Evolutionary conservation across 2,113 vertebrate genomes (phyloP).

Genomic region (Proterorhinus semilunaris): DNA sequence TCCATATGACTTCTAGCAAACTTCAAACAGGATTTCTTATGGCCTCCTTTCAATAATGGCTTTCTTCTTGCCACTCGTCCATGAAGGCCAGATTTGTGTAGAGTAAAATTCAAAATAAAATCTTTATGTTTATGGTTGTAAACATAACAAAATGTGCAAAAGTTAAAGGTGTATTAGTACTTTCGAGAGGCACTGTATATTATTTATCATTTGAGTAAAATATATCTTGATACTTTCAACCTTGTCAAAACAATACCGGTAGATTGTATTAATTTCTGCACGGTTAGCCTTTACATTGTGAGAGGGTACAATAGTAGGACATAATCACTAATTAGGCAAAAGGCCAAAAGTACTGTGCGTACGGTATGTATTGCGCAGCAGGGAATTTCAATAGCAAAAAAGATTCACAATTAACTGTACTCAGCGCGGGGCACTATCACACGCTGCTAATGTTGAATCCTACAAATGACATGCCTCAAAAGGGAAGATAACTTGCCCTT

Average conservation of each 20-base stretch:
- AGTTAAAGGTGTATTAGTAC: too few species aligned
- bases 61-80: too few species aligned
- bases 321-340: constrained; percentile 9
- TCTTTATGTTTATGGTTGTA: too few species aligned
- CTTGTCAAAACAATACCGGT: neutral
- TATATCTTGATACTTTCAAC: neutral
- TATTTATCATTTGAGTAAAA: neutral
- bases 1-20: too few species aligned
- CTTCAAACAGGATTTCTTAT: too few species aligned
- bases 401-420: constrained; percentile 11
- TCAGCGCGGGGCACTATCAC: constrained; percentile 19
- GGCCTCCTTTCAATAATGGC: too few species aligned
- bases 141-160: too few species aligned
- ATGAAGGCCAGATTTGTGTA: too few species aligned
- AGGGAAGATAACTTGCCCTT: constrained; percentile 30
- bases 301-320: constrained; percentile 14
- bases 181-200: too few species aligned
- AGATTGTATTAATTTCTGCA: constrained; percentile 1
- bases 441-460: constrained; percentile 15
- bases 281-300: constrained; percentile 6
- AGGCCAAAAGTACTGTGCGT: constrained; percentile 7
- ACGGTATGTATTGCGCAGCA: neutral
- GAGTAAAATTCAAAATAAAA: too few species aligned
- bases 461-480: constrained; percentile 40
- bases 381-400: constrained; percentile 13